Evolutionary conservation across 1,140 invertebrate genomes (phyloP).

Genomic region (Leucophenga varia): DNA sequence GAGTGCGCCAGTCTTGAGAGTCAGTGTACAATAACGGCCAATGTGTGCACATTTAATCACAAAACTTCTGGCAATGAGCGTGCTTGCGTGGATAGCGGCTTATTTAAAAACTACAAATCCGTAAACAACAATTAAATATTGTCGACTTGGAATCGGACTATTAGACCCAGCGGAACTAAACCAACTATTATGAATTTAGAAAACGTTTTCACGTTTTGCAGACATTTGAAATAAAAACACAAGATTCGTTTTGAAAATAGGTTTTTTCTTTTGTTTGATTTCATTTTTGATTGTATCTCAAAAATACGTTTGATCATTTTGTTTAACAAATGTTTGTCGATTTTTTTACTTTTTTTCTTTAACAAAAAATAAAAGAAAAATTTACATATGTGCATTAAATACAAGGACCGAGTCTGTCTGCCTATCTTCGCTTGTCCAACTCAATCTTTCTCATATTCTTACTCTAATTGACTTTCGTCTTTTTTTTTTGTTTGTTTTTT

Average conservation of each 20-base stretch:
- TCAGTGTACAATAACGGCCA: slow-evolving; percentile 15
- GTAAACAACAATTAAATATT: slow-evolving; percentile 30
- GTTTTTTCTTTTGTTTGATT: slow-evolving; percentile 29
- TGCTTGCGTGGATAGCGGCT: too few relatives aligned
- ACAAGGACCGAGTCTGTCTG: neutral
- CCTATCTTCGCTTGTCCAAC: too few relatives aligned
- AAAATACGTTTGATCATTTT: slow-evolving; percentile 39
- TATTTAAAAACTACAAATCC: too few relatives aligned
- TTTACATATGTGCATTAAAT: slow-evolving; percentile 2
- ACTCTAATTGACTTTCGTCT: slow-evolving; percentile 27
- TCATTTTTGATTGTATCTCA: slow-evolving; percentile 48
- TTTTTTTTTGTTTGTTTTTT: slow-evolving; percentile 2
- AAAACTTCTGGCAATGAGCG: too few relatives aligned
- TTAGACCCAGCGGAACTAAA: slow-evolving; percentile 18
- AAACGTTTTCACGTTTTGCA: too few relatives aligned
- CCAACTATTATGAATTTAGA: too few relatives aligned
- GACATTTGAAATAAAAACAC: slow-evolving; percentile 41
- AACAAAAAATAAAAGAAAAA: neutral
- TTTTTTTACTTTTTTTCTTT: slow-evolving; percentile 2
- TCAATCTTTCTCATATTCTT: slow-evolving; percentile 19
- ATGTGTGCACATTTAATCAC: too few relatives aligned
- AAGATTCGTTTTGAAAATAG: slow-evolving; percentile 20
- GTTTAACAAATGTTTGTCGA: neutral
- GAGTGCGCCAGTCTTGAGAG: slow-evolving; percentile 40
- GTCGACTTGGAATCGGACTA: slow-evolving; percentile 17